Percentiles rank a stretch among this genome's conserved stretches.
Evolutionary conservation across 2,888 invertebrate species (phyloP).

Genomic region (Xanthorhoe designata): DNA sequence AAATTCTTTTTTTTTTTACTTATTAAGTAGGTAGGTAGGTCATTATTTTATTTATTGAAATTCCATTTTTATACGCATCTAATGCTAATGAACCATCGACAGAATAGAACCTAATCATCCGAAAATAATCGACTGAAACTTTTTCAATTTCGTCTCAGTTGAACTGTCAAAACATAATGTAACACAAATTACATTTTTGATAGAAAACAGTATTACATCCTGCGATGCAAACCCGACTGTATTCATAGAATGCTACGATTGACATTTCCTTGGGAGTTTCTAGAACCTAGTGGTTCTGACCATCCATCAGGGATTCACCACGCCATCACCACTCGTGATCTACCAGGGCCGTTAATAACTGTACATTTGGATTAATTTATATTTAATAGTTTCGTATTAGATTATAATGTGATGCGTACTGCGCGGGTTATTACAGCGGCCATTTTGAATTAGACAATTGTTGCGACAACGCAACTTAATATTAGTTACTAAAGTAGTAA

Average conservation of each 20-base stretch:
- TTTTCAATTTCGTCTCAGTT: constrained; percentile 9
- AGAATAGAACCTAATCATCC: constrained; percentile 2
- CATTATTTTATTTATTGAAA: no score
- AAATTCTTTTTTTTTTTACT: no score
- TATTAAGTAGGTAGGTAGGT: no score
- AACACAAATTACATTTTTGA: constrained; percentile 20
- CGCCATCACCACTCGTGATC: constrained; percentile 48
- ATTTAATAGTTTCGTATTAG: constrained; percentile 46
- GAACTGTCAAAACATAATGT: constrained; percentile 19
- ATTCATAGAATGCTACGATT: background rate
- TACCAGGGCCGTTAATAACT: constrained; percentile 45
- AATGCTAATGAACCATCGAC: background rate
- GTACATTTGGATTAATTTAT: constrained; percentile 49
- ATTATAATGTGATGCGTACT: constrained; percentile 31
- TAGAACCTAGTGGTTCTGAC: background rate
- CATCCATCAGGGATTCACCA: constrained; percentile 37
- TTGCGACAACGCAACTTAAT: no score
- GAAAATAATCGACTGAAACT: background rate
- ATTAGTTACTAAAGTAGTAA: no score
- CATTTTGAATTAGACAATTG: background rate
- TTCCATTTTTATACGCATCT: background rate
- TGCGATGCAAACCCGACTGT: background rate
- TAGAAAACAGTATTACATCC: constrained; percentile 23
- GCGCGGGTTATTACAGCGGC: background rate
- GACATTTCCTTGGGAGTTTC: background rate